These are phyloP conservation scores for Tethea ocularis DNA, from an alignment of 2,888 invertebrate species.

Conservation along the genomic window DNA sequence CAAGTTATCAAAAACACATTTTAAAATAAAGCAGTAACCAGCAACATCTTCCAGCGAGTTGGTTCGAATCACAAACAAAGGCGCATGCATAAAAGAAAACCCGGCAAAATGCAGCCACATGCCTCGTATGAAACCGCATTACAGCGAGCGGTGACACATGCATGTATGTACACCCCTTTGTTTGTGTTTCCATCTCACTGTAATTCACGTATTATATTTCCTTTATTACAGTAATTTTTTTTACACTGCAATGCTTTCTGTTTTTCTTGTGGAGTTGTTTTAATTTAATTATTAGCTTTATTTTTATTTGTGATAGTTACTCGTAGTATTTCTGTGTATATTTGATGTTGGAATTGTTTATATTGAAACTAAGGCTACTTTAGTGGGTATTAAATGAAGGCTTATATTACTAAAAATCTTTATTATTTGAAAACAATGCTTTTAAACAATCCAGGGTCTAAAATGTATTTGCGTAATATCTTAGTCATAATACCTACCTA, in stretches of 20 bases:
- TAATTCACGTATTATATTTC: slow-evolving; percentile 3
- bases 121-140: slow-evolving; percentile 37
- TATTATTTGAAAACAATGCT: too few relatives aligned
- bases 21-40: neutral
- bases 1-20: neutral
- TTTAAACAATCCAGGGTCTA: too few relatives aligned
- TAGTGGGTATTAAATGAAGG: too few relatives aligned
- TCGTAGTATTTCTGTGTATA: neutral
- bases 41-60: slow-evolving; percentile 5
- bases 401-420: too few relatives aligned
- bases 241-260: neutral
- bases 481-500: too few relatives aligned
- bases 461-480: too few relatives aligned
- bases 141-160: slow-evolving; percentile 27
- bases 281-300: neutral
- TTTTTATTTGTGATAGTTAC: neutral
- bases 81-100: slow-evolving; percentile 27
- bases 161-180: slow-evolving; percentile 15
- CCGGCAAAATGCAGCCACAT: slow-evolving; percentile 15
- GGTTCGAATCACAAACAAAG: neutral
- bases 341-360: neutral
- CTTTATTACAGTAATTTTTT: neutral
- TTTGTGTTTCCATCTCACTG: neutral
- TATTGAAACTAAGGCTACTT: too few relatives aligned
- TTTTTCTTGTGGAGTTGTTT: neutral